Percentiles rank a stretch among this genome's conserved stretches.
Evolutionary conservation across 2,888 invertebrate genomes (phyloP).

Genomic region (Cerceris rybyensis): DNA sequence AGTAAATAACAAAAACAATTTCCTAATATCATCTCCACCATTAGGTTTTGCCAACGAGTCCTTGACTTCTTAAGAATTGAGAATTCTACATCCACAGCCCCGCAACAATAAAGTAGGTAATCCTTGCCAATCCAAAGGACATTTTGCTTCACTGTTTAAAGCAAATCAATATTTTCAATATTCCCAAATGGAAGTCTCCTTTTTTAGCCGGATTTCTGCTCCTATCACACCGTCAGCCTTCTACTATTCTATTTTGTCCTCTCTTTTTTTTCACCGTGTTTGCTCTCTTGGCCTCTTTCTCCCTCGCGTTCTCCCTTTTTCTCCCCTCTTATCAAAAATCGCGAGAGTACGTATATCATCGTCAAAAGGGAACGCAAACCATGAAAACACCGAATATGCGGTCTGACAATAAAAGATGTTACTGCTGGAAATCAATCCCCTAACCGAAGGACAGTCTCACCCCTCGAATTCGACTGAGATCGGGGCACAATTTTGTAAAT

Average conservation of each 20-base stretch:
- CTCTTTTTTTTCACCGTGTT: conserved; percentile 25
- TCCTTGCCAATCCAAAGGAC: no score
- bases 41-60: no score
- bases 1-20: no score
- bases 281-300: conserved; percentile 21
- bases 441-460: conserved; percentile 35
- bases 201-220: conserved; percentile 40
- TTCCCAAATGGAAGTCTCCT: conserved; percentile 68
- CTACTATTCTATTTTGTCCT: conserved; percentile 26
- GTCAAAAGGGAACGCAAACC: conserved; percentile 36
- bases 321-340: conserved; percentile 9
- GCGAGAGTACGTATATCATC: conserved; percentile 33
- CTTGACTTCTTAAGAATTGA: no score
- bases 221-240: conserved; percentile 35
- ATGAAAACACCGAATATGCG: conserved; percentile 54
- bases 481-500: conserved; percentile 69
- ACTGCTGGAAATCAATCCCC: conserved; percentile 53
- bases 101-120: no score
- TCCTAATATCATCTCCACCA: no score
- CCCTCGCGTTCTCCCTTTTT: conserved; percentile 5
- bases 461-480: conserved; percentile 29
- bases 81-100: no score
- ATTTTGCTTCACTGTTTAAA: conserved; percentile 64
- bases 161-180: conserved; percentile 77
- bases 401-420: conserved; percentile 64